Percentiles rank a stretch among this genome's conserved stretches.
These are phyloP conservation scores for Corynorhinus townsendii DNA, from an alignment of 2,113 vertebrate genomes.

Conservation along the genomic window DNA sequence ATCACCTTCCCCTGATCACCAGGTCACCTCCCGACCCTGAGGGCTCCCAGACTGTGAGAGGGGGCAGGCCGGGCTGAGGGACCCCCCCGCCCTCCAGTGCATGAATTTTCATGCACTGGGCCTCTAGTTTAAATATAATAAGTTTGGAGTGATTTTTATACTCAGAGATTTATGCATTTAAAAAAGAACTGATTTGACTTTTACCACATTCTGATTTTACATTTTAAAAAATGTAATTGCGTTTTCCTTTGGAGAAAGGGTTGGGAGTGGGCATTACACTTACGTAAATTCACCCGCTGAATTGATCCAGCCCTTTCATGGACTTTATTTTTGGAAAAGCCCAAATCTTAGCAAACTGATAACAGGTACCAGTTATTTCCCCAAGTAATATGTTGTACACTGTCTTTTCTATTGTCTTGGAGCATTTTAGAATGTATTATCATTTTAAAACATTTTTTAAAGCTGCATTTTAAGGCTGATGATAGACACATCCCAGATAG, in stretches of 20 bases:
- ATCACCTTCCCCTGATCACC: no score
- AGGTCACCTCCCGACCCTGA: no score
- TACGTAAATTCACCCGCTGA: not conserved
- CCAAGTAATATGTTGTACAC: not conserved
- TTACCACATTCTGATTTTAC: not conserved
- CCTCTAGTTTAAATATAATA: not conserved
- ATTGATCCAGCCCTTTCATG: not conserved
- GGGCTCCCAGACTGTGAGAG: no score
- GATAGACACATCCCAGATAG: not conserved
- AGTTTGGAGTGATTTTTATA: not conserved
- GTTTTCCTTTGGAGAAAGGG: not conserved
- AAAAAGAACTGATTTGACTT: not conserved
- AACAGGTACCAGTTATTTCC: not conserved
- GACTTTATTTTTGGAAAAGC: constrained; percentile 26
- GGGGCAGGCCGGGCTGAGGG: no score
- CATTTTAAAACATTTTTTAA: not conserved
- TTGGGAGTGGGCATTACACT: not conserved
- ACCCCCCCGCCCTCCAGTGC: no score
- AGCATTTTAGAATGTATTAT: not conserved
- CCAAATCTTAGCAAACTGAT: not conserved
- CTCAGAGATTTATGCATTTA: not conserved
- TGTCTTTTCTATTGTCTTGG: not conserved
- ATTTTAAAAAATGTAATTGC: not conserved
- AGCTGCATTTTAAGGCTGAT: not conserved
- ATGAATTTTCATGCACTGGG: no score